Evolutionary conservation across 2,797 vertebrate species (phyloP).

Genomic region (Cyprinodon diabolis): DNA sequence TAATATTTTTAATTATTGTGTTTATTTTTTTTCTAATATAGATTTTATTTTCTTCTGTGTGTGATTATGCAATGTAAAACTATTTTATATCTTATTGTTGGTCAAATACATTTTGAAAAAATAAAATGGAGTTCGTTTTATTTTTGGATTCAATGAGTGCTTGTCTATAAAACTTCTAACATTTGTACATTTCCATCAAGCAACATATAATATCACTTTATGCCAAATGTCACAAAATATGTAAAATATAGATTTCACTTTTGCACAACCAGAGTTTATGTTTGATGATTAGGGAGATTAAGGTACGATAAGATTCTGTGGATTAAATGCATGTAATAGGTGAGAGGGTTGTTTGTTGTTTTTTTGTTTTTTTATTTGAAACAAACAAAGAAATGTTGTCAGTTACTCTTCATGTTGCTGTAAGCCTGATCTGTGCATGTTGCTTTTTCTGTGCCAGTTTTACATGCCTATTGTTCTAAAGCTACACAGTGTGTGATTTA

Average conservation of each 20-base stretch:
- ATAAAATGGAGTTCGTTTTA: background rate
- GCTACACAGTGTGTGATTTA: constrained; percentile 25
- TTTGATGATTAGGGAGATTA: background rate
- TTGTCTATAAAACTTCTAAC: background rate
- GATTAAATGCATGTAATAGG: background rate
- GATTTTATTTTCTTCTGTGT: background rate
- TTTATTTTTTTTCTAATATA: background rate
- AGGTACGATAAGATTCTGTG: background rate
- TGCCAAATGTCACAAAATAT: background rate
- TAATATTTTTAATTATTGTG: background rate
- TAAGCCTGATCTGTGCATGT: too few relatives aligned
- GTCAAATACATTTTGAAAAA: background rate
- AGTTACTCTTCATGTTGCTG: background rate
- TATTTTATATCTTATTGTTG: background rate
- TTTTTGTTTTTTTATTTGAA: background rate
- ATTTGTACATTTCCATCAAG: background rate
- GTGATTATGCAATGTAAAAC: background rate
- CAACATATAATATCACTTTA: background rate
- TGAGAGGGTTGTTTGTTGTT: background rate
- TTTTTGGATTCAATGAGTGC: background rate
- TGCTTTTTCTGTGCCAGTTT: background rate
- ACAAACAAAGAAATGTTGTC: background rate
- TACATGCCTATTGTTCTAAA: constrained; percentile 15
- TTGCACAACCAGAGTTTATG: background rate
- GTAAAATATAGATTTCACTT: background rate